Percentiles rank a stretch among this genome's conserved stretches.
These are phyloP conservation scores for Hirundichthys speculiger DNA, from an alignment of 2,113 vertebrate genomes.

Conservation along the genomic window DNA sequence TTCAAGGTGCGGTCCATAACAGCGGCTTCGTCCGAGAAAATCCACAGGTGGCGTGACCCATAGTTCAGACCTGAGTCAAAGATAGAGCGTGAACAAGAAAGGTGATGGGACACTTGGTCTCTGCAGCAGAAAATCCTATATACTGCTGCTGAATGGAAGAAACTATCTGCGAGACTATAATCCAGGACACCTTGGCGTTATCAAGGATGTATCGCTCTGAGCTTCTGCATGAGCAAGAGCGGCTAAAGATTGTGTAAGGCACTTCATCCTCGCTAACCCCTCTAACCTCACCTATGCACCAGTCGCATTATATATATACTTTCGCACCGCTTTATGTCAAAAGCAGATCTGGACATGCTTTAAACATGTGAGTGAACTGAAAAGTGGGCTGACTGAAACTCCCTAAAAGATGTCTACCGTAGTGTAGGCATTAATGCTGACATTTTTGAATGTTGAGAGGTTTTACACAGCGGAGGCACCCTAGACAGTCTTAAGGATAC, in stretches of 20 bases:
- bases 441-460: slow-evolving; percentile 37
- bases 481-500: slow-evolving; percentile 56
- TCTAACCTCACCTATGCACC: not conserved
- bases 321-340: not conserved
- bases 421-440: slow-evolving; percentile 26
- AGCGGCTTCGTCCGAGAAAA: slow-evolving; percentile 25
- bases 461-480: slow-evolving; percentile 49
- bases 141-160: slow-evolving; percentile 51
- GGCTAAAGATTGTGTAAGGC: slow-evolving; percentile 52
- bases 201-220: slow-evolving; percentile 59
- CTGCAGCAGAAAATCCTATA: slow-evolving; percentile 63
- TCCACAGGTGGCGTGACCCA: slow-evolving; percentile 40
- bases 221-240: slow-evolving; percentile 47
- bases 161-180: slow-evolving; percentile 63
- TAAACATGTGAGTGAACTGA: slow-evolving; percentile 11
- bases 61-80: slow-evolving; percentile 32
- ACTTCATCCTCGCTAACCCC: slow-evolving; percentile 27
- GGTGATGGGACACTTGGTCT: slow-evolving; percentile 41
- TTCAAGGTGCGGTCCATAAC: slow-evolving; percentile 1
- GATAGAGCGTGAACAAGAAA: slow-evolving; percentile 35
- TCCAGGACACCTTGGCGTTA: slow-evolving; percentile 71
- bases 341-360: slow-evolving; percentile 13
- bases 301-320: not conserved
- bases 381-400: slow-evolving; percentile 23
- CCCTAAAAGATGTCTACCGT: slow-evolving; percentile 18